These are phyloP conservation scores for Anguilla marmorata DNA, from an alignment of 2,797 vertebrate genomes.

Conservation along the genomic window DNA sequence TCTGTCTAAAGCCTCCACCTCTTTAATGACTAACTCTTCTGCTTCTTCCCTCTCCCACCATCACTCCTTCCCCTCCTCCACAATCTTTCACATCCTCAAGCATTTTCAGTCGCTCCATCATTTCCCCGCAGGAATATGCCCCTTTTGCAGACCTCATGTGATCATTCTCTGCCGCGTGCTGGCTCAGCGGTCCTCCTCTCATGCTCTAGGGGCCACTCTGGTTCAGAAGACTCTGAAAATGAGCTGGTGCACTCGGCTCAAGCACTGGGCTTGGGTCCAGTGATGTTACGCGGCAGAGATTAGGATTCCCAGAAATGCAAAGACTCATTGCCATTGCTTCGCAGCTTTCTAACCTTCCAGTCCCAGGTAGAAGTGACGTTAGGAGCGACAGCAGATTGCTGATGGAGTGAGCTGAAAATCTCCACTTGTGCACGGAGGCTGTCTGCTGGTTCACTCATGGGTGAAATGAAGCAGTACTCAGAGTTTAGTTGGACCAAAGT, in stretches of 20 bases:
- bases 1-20: background rate
- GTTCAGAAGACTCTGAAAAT: background rate
- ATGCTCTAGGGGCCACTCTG: background rate
- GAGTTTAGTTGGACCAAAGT: conserved; percentile 37
- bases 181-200: background rate
- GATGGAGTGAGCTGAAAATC: conserved; percentile 20
- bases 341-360: conserved; percentile 12
- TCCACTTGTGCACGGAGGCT: conserved; percentile 2
- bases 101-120: background rate
- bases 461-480: conserved; percentile 70
- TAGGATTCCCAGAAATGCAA: background rate
- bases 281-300: background rate
- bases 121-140: background rate
- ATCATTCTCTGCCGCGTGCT: background rate
- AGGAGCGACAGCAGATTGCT: conserved; percentile 10
- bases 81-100: background rate
- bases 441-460: conserved; percentile 62
- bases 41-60: background rate
- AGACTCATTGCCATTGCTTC: conserved; percentile 5
- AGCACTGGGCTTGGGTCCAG: background rate
- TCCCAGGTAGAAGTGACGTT: conserved; percentile 30
- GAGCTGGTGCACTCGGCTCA: background rate
- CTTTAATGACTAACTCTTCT: background rate
- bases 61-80: background rate
- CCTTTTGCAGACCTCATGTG: background rate